Base-by-base conservation (phyloP, 2,113 vertebrate genomes). In the Toxostoma redivivum region DNA sequence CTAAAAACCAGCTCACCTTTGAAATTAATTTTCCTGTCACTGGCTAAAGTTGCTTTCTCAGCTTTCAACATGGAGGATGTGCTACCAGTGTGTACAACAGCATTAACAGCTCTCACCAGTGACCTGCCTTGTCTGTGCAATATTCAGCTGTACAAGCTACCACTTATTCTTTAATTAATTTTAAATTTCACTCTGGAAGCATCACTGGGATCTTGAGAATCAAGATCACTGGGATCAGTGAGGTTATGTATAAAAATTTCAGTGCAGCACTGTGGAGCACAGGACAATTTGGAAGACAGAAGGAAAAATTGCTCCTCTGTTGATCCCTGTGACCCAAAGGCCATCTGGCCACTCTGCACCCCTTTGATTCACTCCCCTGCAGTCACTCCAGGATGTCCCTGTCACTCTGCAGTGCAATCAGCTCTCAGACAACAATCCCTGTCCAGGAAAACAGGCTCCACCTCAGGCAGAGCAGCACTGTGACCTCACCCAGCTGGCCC, bases 371-470 rank as follows among this genome's bases (percentile, higher is more conserved):
- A 64, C 51, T 45, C 19, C 9, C 10, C 37, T 42, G 62, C 66
- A 62, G 47, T 54, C 72, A 60, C 76, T 81, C 22, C 95, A 90
- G 93, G 90, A 86, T 60, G 73, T 69, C 60, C 85, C 93, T 88
- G 94, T 62, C 85, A 64, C 58, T 77, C 37, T 86, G 76, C 85
- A 61, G n/a, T 1, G 89, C 74, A 40, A 86, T 44, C 54, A 83
- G 40, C 54, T 74, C 31, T 30, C 69, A 72, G 48, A 94, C 91
- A 90, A 90, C 90, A 94, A 92, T 81, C 87, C 30, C 38, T 88
- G 90, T 47, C 92, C 87, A 91, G 95, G 61, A 88, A 81, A 73
- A 86, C 22, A 70, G 60, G 78, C 81, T 94, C 92, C 95, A 88
- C 70, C 92, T 93, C 81, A 28, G 35, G 22, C 0, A 61, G 45